These are phyloP conservation scores for Alcedo quadribrachys DNA, from an alignment of 2,797 vertebrate species.

Conservation along the genomic window DNA sequence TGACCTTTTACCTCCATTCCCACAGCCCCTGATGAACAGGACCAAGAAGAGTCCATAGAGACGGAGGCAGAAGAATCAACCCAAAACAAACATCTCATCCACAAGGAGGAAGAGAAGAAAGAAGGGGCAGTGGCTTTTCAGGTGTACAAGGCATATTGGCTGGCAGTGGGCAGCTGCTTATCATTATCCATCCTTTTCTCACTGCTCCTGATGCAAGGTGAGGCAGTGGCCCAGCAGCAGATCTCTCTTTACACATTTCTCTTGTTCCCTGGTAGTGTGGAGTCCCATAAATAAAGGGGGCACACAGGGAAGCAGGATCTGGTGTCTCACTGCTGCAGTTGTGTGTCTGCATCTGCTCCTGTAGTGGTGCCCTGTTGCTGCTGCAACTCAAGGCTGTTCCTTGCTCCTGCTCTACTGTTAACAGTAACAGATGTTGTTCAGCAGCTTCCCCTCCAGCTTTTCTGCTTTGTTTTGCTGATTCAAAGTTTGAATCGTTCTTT, in stretches of 20 bases:
- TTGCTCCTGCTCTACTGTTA: neutral
- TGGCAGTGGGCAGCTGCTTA: conserved; percentile 83
- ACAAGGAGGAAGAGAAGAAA: conserved; percentile 89
- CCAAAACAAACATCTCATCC: neutral
- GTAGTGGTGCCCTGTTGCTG: neutral
- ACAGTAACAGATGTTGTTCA: neutral
- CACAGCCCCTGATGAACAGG: conserved; percentile 40
- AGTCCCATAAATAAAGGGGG: neutral
- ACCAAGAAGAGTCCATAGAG: conserved; percentile 28
- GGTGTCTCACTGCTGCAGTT: neutral
- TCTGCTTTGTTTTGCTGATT: neutral
- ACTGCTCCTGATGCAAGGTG: conserved; percentile 95
- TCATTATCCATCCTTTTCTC: conserved; percentile 83
- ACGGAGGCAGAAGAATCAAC: conserved; percentile 32
- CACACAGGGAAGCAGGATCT: neutral
- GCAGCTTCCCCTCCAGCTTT: neutral
- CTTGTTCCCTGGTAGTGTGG: neutral
- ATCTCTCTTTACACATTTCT: neutral
- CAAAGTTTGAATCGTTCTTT: neutral
- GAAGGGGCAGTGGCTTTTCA: conserved; percentile 87
- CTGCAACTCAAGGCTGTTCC: neutral
- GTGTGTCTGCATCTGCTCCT: neutral
- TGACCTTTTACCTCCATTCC: neutral
- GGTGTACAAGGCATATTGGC: conserved; percentile 91
- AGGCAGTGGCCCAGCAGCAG: neutral